Conservation (phyloP, 2,888 invertebrate species). For the Dermolepida albohirtum region DNA sequence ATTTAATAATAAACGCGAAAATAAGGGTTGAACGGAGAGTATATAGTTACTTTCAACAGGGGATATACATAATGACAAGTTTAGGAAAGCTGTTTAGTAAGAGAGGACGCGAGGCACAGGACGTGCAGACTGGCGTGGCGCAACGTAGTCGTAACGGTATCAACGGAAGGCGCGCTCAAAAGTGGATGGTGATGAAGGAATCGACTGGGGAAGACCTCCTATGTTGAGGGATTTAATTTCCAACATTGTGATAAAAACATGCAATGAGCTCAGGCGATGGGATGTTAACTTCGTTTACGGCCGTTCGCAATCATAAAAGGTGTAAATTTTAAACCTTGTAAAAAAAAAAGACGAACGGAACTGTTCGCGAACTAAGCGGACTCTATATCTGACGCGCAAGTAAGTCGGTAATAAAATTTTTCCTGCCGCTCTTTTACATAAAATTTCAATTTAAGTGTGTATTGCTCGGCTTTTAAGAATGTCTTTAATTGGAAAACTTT, state of each 20-base stretch:
- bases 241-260: constrained; percentile 59
- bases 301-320: constrained; percentile 53
- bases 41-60: constrained; percentile 30
- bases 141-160: too few relatives aligned
- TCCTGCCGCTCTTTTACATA: constrained; percentile 1
- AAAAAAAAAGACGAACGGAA: constrained; percentile 17
- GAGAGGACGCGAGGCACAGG: not conserved
- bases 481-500: constrained; percentile 37
- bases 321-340: constrained; percentile 53
- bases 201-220: constrained; percentile 47
- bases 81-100: constrained; percentile 47
- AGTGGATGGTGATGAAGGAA: too few relatives aligned
- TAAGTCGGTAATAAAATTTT: constrained; percentile 28
- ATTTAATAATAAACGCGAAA: constrained; percentile 47
- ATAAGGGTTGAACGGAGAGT: constrained; percentile 39
- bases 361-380: not conserved
- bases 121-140: too few relatives aligned
- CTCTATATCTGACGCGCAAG: too few relatives aligned
- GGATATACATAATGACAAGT: constrained; percentile 48
- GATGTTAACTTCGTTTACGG: constrained; percentile 58
- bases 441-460: constrained; percentile 27
- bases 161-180: too few relatives aligned
- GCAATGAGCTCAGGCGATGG: constrained; percentile 56
- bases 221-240: constrained; percentile 56
- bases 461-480: constrained; percentile 16